phyloP scores from a whole-genome alignment of 2,888 invertebrate genomes.

The Zygothrica quintamaculata region DNA sequence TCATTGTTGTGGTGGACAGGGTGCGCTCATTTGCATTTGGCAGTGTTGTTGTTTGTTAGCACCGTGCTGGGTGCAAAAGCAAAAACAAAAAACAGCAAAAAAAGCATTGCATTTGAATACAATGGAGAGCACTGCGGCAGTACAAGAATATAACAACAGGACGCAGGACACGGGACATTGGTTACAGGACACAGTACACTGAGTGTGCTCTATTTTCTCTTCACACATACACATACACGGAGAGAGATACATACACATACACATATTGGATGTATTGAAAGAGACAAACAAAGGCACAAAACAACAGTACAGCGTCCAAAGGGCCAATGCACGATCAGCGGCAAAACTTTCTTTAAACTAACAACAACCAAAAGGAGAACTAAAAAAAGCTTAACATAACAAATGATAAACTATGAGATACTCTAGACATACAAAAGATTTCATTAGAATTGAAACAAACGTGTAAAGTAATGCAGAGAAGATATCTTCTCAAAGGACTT shows the following conservation, averaged over 20 bases:
- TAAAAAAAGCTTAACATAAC: not conserved
- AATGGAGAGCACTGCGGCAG: conserved; percentile 53
- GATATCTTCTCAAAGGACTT: too few relatives aligned
- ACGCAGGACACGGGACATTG: conserved; percentile 14
- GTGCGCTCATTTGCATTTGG: conserved; percentile 73
- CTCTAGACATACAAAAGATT: too few relatives aligned
- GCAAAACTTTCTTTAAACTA: conserved; percentile 42
- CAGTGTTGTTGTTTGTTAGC: conserved; percentile 34
- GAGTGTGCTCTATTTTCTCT: conserved; percentile 45
- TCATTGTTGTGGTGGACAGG: conserved; percentile 30
- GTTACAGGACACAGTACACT: conserved; percentile 31
- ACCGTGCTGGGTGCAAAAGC: conserved; percentile 32
- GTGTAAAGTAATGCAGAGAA: too few relatives aligned
- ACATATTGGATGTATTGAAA: not conserved
- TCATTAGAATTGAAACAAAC: too few relatives aligned
- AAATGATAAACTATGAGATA: too few relatives aligned
- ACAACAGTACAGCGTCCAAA: conserved; percentile 28
- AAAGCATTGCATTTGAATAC: conserved; percentile 51
- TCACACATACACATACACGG: not conserved
- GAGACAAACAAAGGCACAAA: conserved; percentile 29
- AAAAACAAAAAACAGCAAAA: conserved; percentile 41
- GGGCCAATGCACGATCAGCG: conserved; percentile 68
- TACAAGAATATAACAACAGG: conserved; percentile 15
- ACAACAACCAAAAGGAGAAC: conserved; percentile 15
- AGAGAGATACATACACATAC: not conserved